Evolutionary conservation across 1,140 invertebrate genomes (phyloP).

Genomic region (Aleiodes sp.): DNA sequence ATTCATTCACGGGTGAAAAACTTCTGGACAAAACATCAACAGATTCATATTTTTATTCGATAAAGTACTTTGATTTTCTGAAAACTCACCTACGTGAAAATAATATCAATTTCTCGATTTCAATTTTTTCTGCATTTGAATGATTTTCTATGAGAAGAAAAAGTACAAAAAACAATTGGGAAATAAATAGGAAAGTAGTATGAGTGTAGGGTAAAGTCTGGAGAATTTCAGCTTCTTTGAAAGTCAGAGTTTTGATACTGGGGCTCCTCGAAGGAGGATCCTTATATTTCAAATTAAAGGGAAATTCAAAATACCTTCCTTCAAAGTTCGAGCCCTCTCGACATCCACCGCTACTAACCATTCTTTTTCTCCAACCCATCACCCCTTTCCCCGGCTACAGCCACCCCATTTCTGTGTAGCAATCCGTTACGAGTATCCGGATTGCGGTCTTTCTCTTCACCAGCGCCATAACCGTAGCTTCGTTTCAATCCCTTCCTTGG

Average conservation of each 20-base stretch:
- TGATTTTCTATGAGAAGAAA: background rate
- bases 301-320: constrained; percentile 55
- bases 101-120: no score
- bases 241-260: constrained; percentile 41
- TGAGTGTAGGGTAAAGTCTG: constrained; percentile 30
- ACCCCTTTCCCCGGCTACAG: constrained; percentile 27
- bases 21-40: constrained; percentile 4
- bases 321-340: constrained; percentile 44
- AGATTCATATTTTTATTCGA: constrained; percentile 19
- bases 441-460: constrained; percentile 33
- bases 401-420: constrained; percentile 25
- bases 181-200: background rate
- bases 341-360: constrained; percentile 23
- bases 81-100: no score
- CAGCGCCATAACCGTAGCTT: constrained; percentile 20
- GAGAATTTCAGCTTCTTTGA: constrained; percentile 42
- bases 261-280: constrained; percentile 39
- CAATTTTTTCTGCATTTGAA: no score
- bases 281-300: constrained; percentile 59
- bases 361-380: constrained; percentile 22
- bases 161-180: background rate
- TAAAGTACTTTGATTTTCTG: background rate
- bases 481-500: background rate
- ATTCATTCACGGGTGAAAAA: constrained; percentile 26
- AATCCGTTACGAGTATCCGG: constrained; percentile 28